phyloP scores from a whole-genome alignment of 1,140 invertebrate genomes.

The Brachionus rubens region DNA sequence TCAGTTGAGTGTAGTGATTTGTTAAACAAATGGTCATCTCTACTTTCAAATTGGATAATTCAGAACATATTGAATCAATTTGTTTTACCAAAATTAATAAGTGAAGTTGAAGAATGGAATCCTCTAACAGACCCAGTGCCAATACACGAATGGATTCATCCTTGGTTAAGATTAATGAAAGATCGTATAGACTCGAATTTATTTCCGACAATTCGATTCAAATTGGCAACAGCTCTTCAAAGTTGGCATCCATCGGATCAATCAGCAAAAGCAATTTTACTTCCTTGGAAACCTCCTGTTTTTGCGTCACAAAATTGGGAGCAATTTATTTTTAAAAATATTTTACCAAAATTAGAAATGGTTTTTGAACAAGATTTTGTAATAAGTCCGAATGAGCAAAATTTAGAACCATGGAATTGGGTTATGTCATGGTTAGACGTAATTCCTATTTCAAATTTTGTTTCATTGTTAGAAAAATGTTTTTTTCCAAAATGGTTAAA shows the following conservation, averaged over 20 bases:
- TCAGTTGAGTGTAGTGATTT: constrained; percentile 72
- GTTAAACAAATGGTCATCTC: constrained; percentile 74
- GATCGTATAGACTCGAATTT: constrained; percentile 47
- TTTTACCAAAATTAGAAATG: constrained; percentile 73
- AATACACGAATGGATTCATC: constrained; percentile 92
- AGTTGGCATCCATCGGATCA: constrained; percentile 81
- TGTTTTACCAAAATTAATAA: constrained; percentile 73
- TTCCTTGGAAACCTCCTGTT: constrained; percentile 79
- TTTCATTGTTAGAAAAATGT: constrained; percentile 71
- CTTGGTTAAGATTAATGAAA: constrained; percentile 81
- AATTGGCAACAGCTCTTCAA: constrained; percentile 77
- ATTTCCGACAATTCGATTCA: constrained; percentile 74
- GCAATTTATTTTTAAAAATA: constrained; percentile 79
- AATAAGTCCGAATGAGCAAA: constrained; percentile 81
- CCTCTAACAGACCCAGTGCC: constrained; percentile 86
- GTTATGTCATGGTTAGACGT: constrained; percentile 81
- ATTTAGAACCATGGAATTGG: constrained; percentile 73
- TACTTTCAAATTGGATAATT: constrained; percentile 77
- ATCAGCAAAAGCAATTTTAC: constrained; percentile 83
- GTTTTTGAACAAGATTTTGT: constrained; percentile 65
- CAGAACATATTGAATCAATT: constrained; percentile 77
- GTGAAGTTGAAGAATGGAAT: constrained; percentile 85
- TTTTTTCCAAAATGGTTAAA: constrained; percentile 86
- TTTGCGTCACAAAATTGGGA: constrained; percentile 77
- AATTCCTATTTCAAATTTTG: constrained; percentile 69